Evolutionary conservation across 2,797 vertebrate species (phyloP).

Genomic region (Eleutherodactylus coqui): DNA sequence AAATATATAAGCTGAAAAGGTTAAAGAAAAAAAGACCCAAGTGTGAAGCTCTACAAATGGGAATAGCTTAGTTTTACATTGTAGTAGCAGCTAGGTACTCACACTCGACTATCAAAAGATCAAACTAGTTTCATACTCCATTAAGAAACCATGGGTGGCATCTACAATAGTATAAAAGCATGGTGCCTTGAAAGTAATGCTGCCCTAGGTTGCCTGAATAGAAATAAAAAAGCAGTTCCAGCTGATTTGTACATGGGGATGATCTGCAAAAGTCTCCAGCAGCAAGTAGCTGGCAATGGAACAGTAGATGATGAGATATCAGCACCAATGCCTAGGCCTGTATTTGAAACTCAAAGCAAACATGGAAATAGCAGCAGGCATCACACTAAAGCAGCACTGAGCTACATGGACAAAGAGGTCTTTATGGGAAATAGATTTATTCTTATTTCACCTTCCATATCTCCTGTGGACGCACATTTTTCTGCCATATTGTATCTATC

Average conservation of each 20-base stretch:
- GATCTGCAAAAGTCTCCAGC: not conserved
- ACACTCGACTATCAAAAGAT: conserved; percentile 37
- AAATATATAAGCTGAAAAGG: conserved; percentile 45
- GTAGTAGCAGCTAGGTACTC: conserved; percentile 25
- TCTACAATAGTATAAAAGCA: conserved; percentile 24
- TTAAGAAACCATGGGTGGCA: conserved; percentile 34
- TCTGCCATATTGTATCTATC: too few species aligned
- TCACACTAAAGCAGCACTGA: not conserved
- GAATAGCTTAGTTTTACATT: conserved; percentile 35
- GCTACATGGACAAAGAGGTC: not conserved
- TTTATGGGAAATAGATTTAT: not conserved
- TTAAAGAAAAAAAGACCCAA: conserved; percentile 36
- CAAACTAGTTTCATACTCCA: conserved; percentile 46
- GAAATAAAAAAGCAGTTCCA: not conserved
- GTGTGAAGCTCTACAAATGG: conserved; percentile 33
- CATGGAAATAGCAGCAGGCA: not conserved
- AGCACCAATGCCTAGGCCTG: not conserved
- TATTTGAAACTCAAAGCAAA: not conserved
- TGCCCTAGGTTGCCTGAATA: not conserved
- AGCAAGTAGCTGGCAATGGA: conserved; percentile 4
- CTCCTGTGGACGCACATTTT: not conserved
- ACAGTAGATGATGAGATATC: conserved; percentile 21
- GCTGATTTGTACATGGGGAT: conserved; percentile 6
- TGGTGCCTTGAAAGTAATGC: not conserved
- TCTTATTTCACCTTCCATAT: not conserved